These are phyloP conservation scores for Sympetrum striolatum DNA, from an alignment of 2,888 invertebrate species.

Conservation along the genomic window DNA sequence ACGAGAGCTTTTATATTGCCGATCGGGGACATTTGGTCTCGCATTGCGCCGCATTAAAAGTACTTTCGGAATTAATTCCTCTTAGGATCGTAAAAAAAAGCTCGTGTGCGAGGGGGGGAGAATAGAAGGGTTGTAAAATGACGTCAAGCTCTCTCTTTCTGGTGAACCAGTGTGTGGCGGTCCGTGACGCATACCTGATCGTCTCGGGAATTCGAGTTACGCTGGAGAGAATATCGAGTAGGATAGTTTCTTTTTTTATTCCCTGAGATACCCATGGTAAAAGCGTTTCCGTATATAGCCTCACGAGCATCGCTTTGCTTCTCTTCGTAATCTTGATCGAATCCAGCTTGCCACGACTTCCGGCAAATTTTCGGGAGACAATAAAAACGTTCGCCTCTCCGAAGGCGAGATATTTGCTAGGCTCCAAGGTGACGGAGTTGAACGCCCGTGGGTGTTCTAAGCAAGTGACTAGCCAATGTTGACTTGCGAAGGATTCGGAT, in stretches of 20 bases:
- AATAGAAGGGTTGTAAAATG: background rate
- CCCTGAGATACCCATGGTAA: background rate
- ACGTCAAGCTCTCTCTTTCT: background rate
- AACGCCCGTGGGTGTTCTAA: no score
- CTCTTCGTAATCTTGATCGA: background rate
- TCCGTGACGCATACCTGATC: background rate
- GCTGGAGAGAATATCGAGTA: background rate
- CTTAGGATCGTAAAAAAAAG: background rate
- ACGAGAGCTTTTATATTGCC: background rate
- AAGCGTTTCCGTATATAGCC: background rate
- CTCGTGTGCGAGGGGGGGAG: background rate
- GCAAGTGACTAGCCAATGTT: no score
- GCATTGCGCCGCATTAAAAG: background rate
- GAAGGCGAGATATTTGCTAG: background rate
- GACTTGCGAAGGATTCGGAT: no score
- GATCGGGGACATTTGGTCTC: background rate
- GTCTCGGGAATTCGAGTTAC: background rate
- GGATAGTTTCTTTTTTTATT: background rate
- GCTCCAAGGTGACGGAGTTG: no score
- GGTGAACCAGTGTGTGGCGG: background rate
- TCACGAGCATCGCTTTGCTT: background rate
- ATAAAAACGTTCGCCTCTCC: background rate
- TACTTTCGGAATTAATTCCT: constrained; percentile 6
- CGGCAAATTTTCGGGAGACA: background rate
- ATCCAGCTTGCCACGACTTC: background rate